phyloP scores from a whole-genome alignment of 2,888 invertebrate species.

The Psylliodes chrysocephalus region DNA sequence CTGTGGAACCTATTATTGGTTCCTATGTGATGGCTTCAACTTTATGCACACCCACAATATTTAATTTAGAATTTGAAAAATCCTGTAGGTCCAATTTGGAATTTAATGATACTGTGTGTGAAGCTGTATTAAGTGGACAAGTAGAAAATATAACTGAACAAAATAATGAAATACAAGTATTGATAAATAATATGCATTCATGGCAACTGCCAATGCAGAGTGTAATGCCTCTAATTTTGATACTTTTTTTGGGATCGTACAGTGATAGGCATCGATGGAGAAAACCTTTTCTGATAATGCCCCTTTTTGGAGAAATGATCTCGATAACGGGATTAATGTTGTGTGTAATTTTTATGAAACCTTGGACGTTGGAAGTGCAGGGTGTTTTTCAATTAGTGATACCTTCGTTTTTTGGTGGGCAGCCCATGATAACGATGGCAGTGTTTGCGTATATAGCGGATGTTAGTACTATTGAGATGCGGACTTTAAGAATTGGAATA shows the following conservation, averaged over 20 bases:
- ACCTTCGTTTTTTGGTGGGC: slow-evolving; percentile 70
- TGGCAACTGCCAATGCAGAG: slow-evolving; percentile 59
- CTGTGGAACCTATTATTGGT: slow-evolving; percentile 60
- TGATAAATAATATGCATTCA: slow-evolving; percentile 64
- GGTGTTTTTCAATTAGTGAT: slow-evolving; percentile 68
- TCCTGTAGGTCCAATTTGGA: slow-evolving; percentile 67
- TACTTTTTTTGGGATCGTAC: slow-evolving; percentile 61
- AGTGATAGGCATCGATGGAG: slow-evolving; percentile 61
- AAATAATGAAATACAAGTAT: slow-evolving; percentile 62
- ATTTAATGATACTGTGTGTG: slow-evolving; percentile 66
- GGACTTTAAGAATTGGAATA: slow-evolving; percentile 72
- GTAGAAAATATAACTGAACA: slow-evolving; percentile 58
- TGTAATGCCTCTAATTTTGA: slow-evolving; percentile 58
- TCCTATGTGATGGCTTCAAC: slow-evolving; percentile 56
- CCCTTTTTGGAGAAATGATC: slow-evolving; percentile 61
- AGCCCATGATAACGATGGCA: slow-evolving; percentile 63
- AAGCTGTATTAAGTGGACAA: slow-evolving; percentile 58
- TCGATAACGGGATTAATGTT: slow-evolving; percentile 67
- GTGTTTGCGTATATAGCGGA: slow-evolving; percentile 62
- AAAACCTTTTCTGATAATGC: slow-evolving; percentile 61
- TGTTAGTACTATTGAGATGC: slow-evolving; percentile 67
- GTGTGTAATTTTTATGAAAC: slow-evolving; percentile 68
- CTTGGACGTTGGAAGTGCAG: slow-evolving; percentile 67
- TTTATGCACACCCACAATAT: slow-evolving; percentile 63
- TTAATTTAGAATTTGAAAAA: slow-evolving; percentile 69